Percentiles rank a stretch among this genome's conserved stretches.
phyloP scores from a whole-genome alignment of 2,888 invertebrate species.

The Leptinotarsa haldemani region DNA sequence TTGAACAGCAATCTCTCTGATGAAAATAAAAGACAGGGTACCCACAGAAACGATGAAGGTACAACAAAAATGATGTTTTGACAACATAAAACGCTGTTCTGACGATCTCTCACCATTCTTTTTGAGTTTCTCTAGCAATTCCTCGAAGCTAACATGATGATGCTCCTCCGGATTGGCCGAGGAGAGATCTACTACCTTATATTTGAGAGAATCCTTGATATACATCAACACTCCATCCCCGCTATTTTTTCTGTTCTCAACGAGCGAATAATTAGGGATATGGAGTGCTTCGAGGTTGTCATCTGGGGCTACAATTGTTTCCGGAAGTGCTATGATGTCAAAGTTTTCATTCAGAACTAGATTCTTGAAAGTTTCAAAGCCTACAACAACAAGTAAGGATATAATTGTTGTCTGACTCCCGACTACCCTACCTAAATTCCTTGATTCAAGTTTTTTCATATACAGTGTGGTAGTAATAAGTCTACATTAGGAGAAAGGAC shows the following conservation, averaged over 20 bases:
- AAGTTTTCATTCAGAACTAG: constrained; percentile 56
- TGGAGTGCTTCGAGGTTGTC: constrained; percentile 56
- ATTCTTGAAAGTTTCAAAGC: constrained; percentile 57
- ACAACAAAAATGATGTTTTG: neutral
- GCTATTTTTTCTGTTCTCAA: constrained; percentile 55
- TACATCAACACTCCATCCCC: constrained; percentile 57
- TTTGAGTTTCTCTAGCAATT: constrained; percentile 54
- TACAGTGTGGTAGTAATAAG: no score
- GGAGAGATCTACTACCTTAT: constrained; percentile 57
- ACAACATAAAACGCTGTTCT: neutral
- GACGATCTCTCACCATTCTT: constrained; percentile 50
- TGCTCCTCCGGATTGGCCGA: constrained; percentile 50
- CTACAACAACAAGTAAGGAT: constrained; percentile 34
- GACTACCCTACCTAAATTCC: no score
- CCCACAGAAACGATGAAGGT: neutral
- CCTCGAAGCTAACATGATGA: constrained; percentile 52
- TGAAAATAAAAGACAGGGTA: no score
- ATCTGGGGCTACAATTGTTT: constrained; percentile 55
- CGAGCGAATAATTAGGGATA: constrained; percentile 57
- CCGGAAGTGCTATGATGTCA: constrained; percentile 57
- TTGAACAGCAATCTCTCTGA: no score
- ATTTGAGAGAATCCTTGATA: constrained; percentile 58
- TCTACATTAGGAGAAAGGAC: no score
- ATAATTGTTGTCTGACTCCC: neutral
- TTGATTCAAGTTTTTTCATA: no score